These are phyloP conservation scores for Trichopoda pennipes DNA, from an alignment of 2,888 invertebrate genomes.

Conservation along the genomic window DNA sequence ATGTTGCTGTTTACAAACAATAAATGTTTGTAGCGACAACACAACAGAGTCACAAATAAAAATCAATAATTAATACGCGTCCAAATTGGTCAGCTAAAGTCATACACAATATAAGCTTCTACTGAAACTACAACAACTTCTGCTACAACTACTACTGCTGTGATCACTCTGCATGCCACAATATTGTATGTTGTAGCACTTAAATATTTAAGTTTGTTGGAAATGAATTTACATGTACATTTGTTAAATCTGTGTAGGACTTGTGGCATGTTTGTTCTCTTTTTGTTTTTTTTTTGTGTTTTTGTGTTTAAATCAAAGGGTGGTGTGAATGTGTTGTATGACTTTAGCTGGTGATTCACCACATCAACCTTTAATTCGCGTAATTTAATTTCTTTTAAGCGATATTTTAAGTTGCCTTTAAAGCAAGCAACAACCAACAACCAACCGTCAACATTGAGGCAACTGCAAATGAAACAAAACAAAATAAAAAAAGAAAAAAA, in stretches of 20 bases:
- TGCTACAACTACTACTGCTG: conserved; percentile 60
- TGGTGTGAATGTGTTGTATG: conserved; percentile 47
- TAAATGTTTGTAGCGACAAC: conserved; percentile 38
- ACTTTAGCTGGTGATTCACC: conserved; percentile 61
- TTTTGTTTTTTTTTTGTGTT: background rate
- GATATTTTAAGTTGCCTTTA: conserved; percentile 59
- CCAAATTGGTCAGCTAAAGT: conserved; percentile 61
- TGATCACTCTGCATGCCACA: conserved; percentile 63
- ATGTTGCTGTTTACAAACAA: conserved; percentile 57
- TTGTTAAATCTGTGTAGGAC: conserved; percentile 17
- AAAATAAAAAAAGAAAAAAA: no score
- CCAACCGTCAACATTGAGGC: background rate
- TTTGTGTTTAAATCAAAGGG: conserved; percentile 9
- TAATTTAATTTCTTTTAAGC: conserved; percentile 67
- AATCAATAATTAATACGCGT: conserved; percentile 66
- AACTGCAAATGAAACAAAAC: conserved; percentile 26
- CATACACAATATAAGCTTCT: conserved; percentile 45
- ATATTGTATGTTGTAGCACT: conserved; percentile 49
- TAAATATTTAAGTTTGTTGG: conserved; percentile 37
- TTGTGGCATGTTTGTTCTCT: conserved; percentile 22
- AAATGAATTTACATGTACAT: conserved; percentile 42
- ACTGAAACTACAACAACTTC: conserved; percentile 20
- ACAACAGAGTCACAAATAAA: conserved; percentile 48
- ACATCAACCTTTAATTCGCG: conserved; percentile 60
- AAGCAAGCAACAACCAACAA: conserved; percentile 42